Evolutionary conservation across 2,113 vertebrate species (phyloP), one percentile per base, ranked within the genome.

Genomic region (Romanogobio albipinnatus): DNA sequence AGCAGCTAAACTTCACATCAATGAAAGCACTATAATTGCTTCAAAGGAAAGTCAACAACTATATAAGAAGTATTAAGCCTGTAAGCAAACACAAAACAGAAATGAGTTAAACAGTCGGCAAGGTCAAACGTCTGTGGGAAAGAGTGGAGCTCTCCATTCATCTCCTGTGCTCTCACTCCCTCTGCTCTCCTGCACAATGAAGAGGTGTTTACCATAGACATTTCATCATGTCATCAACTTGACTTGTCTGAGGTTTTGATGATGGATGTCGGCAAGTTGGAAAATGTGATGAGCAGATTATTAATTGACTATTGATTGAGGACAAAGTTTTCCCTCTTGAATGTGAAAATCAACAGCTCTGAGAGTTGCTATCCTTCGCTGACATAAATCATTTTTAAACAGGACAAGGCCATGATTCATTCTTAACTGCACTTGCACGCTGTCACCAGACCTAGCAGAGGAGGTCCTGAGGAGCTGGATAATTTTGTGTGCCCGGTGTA

Each of bases 271-370:
- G 17, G 77, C 45, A 33, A 49, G 26, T 81, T 36, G 43, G 78
- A 81, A 81, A 80, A 68, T 53, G 45, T 81, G 79, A 81, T 81
- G 61, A 68, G 79, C 79, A 66, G 79, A 81, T 81, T 81, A 81
- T 81, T 81, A 81, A 81, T 81, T 81, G 79, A 81, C 62, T 81
- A 81, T 81, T 81, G 79, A 81, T 81, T 81, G 79, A 81, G 79
- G 77, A 80, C 77, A 80, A 81, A 33, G 61, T 81, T 81, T 81
- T 68, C 79, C 59, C 62, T 81, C 79, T 81, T 66, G 62, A 68
- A 81, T 68, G 43, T 81, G 62, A 81, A 29, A 81, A 81, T 80
- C 77, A 81, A 68, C 62, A 68, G 62, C 45, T 80, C 77, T 15
- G 77, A 45, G 77, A 79, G n/a, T 26, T 2, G 14, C 77, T 19